phyloP scores from a whole-genome alignment of 2,888 invertebrate species.

The Pyrochroa serraticornis region DNA sequence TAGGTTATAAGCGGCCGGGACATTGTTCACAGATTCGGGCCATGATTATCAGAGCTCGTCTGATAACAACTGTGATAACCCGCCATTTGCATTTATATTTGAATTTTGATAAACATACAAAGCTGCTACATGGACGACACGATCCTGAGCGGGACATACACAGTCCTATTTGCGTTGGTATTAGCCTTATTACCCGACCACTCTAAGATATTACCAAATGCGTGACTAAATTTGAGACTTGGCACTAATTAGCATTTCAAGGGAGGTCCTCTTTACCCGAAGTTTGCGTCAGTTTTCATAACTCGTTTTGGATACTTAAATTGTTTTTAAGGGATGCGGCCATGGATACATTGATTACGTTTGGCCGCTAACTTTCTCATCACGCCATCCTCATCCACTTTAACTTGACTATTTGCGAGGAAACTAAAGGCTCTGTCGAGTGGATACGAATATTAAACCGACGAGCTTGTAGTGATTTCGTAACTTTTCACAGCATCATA shows the following conservation, averaged over 20 bases:
- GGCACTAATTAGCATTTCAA: conserved; percentile 36
- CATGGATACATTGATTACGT: conserved; percentile 1
- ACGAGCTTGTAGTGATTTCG: background rate
- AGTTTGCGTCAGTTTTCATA: conserved; percentile 21
- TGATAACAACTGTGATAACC: conserved; percentile 51
- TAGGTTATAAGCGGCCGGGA: conserved; percentile 53
- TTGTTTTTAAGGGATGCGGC: background rate
- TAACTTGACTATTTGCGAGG: background rate
- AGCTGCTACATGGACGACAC: conserved; percentile 43
- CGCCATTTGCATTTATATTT: conserved; percentile 54
- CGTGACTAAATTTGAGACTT: conserved; percentile 33
- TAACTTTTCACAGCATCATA: too few relatives aligned
- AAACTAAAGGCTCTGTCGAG: background rate
- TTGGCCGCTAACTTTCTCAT: background rate
- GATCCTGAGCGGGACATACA: conserved; percentile 28
- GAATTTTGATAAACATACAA: conserved; percentile 53
- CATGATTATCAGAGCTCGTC: conserved; percentile 46
- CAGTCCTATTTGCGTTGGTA: conserved; percentile 27
- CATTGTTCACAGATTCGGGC: conserved; percentile 51
- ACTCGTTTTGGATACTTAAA: conserved; percentile 16
- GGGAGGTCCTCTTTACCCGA: conserved; percentile 7
- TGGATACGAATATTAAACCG: background rate
- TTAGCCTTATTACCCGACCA: conserved; percentile 32
- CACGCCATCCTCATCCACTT: background rate
- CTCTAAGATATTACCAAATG: conserved; percentile 36